These are phyloP conservation scores for Microtus montanus DNA, from an alignment of 2,113 vertebrate species.

Conservation along the genomic window DNA sequence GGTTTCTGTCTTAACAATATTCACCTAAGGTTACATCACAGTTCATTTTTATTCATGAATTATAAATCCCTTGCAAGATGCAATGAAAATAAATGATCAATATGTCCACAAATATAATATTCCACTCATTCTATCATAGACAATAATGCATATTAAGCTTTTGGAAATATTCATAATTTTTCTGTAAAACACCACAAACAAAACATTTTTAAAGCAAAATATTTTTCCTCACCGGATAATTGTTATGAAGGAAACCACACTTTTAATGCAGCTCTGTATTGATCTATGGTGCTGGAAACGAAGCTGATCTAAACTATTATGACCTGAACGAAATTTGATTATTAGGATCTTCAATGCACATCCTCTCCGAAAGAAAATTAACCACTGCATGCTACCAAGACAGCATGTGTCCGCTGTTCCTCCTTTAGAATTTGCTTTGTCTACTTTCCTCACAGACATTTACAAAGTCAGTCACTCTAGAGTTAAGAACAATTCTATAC, in stretches of 20 bases:
- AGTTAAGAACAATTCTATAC: constrained; percentile 51
- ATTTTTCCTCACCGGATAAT: neutral
- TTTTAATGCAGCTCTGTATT: constrained; percentile 11
- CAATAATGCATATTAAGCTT: constrained; percentile 50
- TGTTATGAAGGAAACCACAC: constrained; percentile 11
- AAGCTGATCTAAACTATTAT: neutral
- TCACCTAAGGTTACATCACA: constrained; percentile 46
- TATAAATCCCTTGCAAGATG: constrained; percentile 54
- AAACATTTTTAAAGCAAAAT: constrained; percentile 47
- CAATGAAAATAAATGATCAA: neutral
- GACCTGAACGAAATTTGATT: constrained; percentile 49
- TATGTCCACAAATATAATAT: constrained; percentile 44
- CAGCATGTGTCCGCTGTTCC: neutral
- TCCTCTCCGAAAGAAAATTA: constrained; percentile 11
- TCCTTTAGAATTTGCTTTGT: constrained; percentile 35
- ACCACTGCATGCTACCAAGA: neutral
- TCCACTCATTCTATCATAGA: constrained; percentile 37
- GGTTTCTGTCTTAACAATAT: constrained; percentile 39
- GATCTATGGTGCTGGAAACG: neutral
- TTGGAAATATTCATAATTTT: constrained; percentile 55
- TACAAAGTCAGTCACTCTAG: constrained; percentile 15
- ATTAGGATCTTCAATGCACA: constrained; percentile 7
- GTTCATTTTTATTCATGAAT: constrained; percentile 64
- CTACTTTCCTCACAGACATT: constrained; percentile 33
- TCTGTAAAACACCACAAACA: constrained; percentile 48